Base-by-base conservation (phyloP, 2,888 invertebrate species). In the Lampropteryx suffumata region DNA sequence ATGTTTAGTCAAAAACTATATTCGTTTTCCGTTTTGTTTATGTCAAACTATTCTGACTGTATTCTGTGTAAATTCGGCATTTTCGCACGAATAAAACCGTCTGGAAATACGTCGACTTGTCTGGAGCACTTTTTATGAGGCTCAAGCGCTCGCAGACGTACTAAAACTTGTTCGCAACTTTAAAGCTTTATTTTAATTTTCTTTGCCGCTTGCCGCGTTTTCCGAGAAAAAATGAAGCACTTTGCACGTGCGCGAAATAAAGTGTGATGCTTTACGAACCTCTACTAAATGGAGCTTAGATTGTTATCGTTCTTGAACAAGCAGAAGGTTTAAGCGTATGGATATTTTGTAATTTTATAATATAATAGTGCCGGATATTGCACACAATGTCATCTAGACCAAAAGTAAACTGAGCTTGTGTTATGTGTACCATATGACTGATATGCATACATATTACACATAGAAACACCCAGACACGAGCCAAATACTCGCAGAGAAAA, bases 121-220 rank as follows among this genome's bases (percentile, higher is more conserved):
- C 76, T 76, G 71, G 65, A 70, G 72, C 68, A 71, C 71, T 84
- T 86, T 87, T 86, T 82, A 82, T 71, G 78, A 74, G 67, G 57
- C 66, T 67, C 70, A 54, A 60, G 48, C 71, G 69, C 69, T 71
- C 62, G 71, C 73, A 79, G 79, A 76, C 79, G 79, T 72, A 78
- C 75, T 82, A 78, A 82, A 84, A 84, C 77, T 85, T 81, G 80
- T 74, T 78, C 77, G 67, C 75, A 79, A 86, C 76, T 84, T 85
- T 78, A 72, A 80, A 80, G 81, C 81, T 86, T 82, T 82, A 85
- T 86, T 89, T 89, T 89, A 87, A 89, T 89, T 88, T 87, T 81
- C 78, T 72, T 73, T 69, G 74, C 76, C 72, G 73, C 68, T 73
- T 60, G 58, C 51, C 61, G 67, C 68, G 73, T 78, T 74, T 74